Conservation (phyloP, 2,888 invertebrate genomes). For the Didymodactylos carnosus region DNA sequence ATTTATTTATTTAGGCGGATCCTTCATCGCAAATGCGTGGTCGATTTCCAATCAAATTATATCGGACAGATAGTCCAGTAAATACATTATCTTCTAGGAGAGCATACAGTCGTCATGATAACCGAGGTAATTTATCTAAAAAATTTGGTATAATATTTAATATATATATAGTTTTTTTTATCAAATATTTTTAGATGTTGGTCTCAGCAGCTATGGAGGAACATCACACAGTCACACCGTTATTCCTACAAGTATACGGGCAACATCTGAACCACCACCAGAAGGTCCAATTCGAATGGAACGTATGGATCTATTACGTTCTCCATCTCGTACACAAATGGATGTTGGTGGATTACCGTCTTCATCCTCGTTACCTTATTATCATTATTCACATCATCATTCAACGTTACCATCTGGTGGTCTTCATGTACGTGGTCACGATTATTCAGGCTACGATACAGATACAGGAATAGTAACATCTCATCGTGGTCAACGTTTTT, state of each 20-base stretch:
- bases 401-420: neutral
- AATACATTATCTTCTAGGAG: neutral
- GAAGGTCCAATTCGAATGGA: neutral
- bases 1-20: neutral
- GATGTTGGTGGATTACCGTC: too few species aligned
- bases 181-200: too few species aligned
- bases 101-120: neutral
- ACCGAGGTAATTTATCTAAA: too few species aligned
- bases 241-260: neutral
- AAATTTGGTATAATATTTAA: too few species aligned
- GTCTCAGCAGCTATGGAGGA: too few species aligned
- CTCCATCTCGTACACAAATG: neutral
- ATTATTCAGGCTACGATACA: slow-evolving; percentile 10
- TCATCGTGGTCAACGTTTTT: neutral
- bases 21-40: too few species aligned
- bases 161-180: too few species aligned
- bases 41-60: neutral
- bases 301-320: neutral
- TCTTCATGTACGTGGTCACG: neutral
- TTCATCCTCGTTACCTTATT: neutral
- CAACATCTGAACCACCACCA: neutral
- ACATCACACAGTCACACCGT: too few species aligned
- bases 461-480: slow-evolving; percentile 4
- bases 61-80: neutral
- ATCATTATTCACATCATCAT: neutral